Base-by-base conservation (phyloP, 1,140 invertebrate species). In the Megathymus violae region DNA sequence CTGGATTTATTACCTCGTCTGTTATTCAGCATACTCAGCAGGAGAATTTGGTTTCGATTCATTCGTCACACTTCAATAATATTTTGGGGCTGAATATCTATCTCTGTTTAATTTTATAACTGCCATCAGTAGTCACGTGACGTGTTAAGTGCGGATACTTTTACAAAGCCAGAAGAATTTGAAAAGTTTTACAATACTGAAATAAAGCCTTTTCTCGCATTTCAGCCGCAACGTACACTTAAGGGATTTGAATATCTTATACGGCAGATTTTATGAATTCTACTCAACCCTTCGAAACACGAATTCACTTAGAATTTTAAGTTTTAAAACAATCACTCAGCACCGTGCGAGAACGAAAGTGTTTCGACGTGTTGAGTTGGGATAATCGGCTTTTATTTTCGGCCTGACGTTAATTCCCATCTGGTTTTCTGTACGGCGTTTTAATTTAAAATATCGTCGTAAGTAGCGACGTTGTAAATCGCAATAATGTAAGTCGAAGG, bases 211-310 rank as follows among this genome's bases (percentile, higher is more conserved):
- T 89, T 91, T 87, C 86, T 75, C 86, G 85, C 84, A 85, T 83
- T 89, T 85, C 86, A 85, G 87, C 88, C 88, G 79, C 88, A 83
- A 71, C 84, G 82, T 88, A 81, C 86, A 90, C 88, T 90, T 89
- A 89, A 86, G 86, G 85, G 88, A 90, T 89, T 88, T 89, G 86
- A 90, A 90, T 89, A 89, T 85, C 86, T 89, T 88, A 90, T 80
- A 82, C 79, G 82, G 73, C 62, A 76, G 79, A 81, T 82, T 88
- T 89, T 88, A 87, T 88, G 82, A 84, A 78, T 82, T 78, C 76
- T 64, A 82, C 78, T 80, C 81, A 82, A 82, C 77, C 81, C 75
- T 67, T 68, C 54, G 64, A 41, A 67, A 72, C 73, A 80, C 71
- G 76, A 71, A 81, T 80, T 73, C 80, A 67, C 78, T 66, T 62